Percentiles rank a stretch among this genome's conserved stretches.
Evolutionary conservation across 2,888 invertebrate species (phyloP).

Genomic region (Synergus umbraculus): DNA sequence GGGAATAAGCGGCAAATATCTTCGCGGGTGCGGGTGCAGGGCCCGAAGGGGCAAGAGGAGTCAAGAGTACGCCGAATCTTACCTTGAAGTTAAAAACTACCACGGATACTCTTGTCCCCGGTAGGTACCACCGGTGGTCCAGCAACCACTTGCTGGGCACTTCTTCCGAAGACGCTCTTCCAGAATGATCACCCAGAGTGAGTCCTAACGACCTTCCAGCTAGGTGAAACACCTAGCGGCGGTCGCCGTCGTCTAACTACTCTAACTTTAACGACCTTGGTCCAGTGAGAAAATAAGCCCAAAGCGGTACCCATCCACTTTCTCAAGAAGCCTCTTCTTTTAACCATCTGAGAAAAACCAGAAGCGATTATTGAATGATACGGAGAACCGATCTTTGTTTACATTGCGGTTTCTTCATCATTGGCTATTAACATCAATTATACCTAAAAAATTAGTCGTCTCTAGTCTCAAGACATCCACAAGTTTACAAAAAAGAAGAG

Average conservation of each 20-base stretch:
- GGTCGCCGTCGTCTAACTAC: slow-evolving; percentile 15
- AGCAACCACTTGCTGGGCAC: not conserved
- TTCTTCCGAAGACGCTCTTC: slow-evolving; percentile 27
- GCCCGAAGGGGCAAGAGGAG: slow-evolving; percentile 48
- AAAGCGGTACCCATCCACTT: slow-evolving; percentile 22
- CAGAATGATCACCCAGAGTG: slow-evolving; percentile 32
- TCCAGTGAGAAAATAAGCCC: slow-evolving; percentile 40
- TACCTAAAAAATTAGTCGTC: not conserved
- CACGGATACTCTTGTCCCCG: slow-evolving; percentile 49
- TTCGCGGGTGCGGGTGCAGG: slow-evolving; percentile 59
- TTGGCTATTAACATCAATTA: slow-evolving; percentile 15
- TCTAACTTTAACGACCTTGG: slow-evolving; percentile 41
- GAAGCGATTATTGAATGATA: slow-evolving; percentile 33
- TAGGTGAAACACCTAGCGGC: slow-evolving; percentile 25
- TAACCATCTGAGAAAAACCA: slow-evolving; percentile 40
- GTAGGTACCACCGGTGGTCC: not conserved
- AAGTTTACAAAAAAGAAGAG: not conserved
- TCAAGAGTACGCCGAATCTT: slow-evolving; percentile 50
- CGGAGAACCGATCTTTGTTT: slow-evolving; percentile 15
- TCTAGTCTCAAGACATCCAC: not conserved
- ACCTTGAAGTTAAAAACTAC: slow-evolving; percentile 52
- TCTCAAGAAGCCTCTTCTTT: slow-evolving; percentile 15
- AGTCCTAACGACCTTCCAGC: slow-evolving; percentile 32
- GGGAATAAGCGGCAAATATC: slow-evolving; percentile 70
- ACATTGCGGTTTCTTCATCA: not conserved